Base-by-base conservation (phyloP, 2,888 invertebrate genomes). In the Linyphia triangularis region DNA sequence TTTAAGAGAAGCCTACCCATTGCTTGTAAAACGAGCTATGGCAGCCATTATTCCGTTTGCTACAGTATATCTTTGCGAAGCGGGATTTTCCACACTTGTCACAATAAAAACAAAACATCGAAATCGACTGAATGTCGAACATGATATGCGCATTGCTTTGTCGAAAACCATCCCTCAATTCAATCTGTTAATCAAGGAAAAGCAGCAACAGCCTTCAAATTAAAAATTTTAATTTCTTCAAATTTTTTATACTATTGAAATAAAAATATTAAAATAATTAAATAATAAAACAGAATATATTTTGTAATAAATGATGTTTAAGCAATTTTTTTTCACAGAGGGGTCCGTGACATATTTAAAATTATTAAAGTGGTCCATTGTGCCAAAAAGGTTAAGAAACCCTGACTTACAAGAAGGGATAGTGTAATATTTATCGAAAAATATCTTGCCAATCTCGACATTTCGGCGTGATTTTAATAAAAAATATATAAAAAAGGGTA, bases 291-390 rank as follows among this genome's bases (percentile, higher is more conserved):
- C n/a, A 59, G n/a, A 59, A 22, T 59, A 59, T 19, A 19, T 19
- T 59, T 65, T 65, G 26, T 26, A 65, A 65, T 65, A 65, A 33
- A 33, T 33, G 33, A 33, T 33, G 33, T 33, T 33, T 33, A 33
- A 33, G 33, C 33, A 33, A 33, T 33, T 33, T 33, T 33, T 33
- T 33, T 79, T 78, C 78, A 78, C 78, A 78, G 78, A 78, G 78
- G 78, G 78, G 78, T 78, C 78, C 78, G 78, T 78, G 63, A 78
- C 78, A 78, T 78, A 78, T 78, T 78, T 78, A 78, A 78, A 78
- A 78, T 78, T 78, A 63, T 77, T 75, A 75, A 75, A 75, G 75
- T 75, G 79, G 79, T 79, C 67, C 79, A 79, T 79, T 79, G 79
- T 79, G 79, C 67, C 79, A 79, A 79, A 67, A 79, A 67, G 79